A percentile compares a stretch with the other conserved stretches of the same genome.
Conservation (phyloP, 2,888 invertebrate species). For the Hirtodrosophila confusa region DNA sequence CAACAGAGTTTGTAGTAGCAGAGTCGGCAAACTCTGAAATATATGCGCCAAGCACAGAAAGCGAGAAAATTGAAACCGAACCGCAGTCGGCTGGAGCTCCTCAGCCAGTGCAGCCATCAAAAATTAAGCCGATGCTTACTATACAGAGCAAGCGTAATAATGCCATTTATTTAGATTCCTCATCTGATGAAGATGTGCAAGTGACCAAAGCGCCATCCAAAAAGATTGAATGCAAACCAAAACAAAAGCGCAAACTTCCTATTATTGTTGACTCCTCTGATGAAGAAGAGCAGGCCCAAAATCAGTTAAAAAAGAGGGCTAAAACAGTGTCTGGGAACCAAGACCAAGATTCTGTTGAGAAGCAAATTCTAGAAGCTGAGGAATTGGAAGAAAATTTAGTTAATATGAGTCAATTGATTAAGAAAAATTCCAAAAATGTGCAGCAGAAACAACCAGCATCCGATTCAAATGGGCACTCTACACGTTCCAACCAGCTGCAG, state of each 20-base stretch:
- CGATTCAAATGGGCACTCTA: constrained; percentile 23
- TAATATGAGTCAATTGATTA: constrained; percentile 2
- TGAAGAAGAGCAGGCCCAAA: constrained; percentile 22
- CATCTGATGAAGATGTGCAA: constrained; percentile 50
- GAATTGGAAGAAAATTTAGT: constrained; percentile 2
- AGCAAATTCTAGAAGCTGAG: neutral
- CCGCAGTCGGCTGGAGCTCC: neutral
- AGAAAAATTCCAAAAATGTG: neutral
- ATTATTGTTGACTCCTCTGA: constrained; percentile 38
- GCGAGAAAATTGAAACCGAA: constrained; percentile 8
- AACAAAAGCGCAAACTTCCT: constrained; percentile 22
- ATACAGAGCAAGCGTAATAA: constrained; percentile 26
- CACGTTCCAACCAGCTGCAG: constrained; percentile 31
- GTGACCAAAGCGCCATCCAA: neutral
- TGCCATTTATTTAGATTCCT: constrained; percentile 45
- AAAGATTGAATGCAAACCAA: neutral
- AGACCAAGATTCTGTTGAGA: neutral
- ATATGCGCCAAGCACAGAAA: constrained; percentile 14
- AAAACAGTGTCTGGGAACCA: neutral
- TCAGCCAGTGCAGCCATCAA: neutral
- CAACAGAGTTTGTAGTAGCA: constrained; percentile 45
- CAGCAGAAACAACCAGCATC: neutral
- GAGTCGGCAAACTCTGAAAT: constrained; percentile 40
- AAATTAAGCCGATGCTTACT: neutral
- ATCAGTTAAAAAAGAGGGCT: constrained; percentile 16